phyloP scores from a whole-genome alignment of 2,113 vertebrate genomes.

The Oryzias melastigma region DNA sequence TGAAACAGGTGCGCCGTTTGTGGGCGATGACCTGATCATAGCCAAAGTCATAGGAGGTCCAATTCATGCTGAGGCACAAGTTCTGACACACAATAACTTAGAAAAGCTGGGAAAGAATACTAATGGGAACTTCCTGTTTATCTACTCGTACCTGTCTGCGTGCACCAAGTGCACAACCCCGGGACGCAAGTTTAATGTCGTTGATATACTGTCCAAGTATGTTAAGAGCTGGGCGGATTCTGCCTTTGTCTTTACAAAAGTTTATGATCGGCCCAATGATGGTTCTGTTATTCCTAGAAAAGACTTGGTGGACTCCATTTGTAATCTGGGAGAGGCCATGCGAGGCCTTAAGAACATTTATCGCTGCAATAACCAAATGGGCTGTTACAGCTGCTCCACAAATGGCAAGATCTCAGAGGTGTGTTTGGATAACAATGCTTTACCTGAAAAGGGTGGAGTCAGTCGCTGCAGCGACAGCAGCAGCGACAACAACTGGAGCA shows the following conservation, averaged over 20 bases:
- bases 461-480: background rate
- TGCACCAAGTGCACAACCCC: background rate
- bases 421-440: background rate
- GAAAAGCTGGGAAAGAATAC: background rate
- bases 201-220: accelerated
- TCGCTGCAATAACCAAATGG: background rate
- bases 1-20: background rate
- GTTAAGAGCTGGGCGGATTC: background rate
- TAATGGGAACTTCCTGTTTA: background rate
- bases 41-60: background rate
- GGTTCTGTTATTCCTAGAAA: background rate
- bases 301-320: accelerated
- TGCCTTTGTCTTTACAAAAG: background rate
- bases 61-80: background rate
- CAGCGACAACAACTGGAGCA: accelerated
- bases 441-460: background rate
- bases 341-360: background rate
- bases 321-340: background rate
- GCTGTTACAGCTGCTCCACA: background rate
- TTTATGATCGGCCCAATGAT: background rate
- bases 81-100: background rate
- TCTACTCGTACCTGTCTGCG: constrained; percentile 3
- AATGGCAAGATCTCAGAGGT: accelerated
- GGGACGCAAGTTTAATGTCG: accelerated
- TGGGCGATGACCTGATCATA: background rate